These are phyloP conservation scores for Anhinga anhinga DNA, from an alignment of 2,113 vertebrate genomes.

Conservation along the genomic window DNA sequence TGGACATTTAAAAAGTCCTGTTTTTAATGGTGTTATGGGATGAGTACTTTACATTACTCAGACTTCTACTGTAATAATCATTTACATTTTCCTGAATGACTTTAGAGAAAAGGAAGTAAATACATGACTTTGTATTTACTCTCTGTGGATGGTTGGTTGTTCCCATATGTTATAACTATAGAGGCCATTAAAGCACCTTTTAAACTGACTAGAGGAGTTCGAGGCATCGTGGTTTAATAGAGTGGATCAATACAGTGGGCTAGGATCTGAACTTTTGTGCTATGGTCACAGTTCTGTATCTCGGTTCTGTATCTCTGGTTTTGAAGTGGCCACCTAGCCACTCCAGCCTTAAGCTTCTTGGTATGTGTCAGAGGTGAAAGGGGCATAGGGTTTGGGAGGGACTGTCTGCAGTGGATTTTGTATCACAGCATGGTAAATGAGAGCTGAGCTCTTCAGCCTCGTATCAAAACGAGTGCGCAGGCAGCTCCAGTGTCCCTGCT, in stretches of 20 bases:
- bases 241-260: not conserved
- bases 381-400: not conserved
- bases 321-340: not conserved
- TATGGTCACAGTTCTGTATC: rapidly evolving
- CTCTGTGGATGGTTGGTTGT: not conserved
- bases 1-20: not conserved
- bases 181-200: not conserved
- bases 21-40: not conserved
- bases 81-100: not conserved
- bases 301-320: not conserved
- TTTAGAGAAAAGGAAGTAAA: not conserved
- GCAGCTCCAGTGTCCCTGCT: not conserved
- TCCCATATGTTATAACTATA: not conserved
- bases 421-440: rapidly evolving
- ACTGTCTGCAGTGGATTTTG: rapidly evolving
- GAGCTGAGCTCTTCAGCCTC: not conserved
- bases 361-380: not conserved
- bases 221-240: not conserved
- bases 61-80: not conserved
- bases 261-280: not conserved
- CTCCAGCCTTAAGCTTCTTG: not conserved
- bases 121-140: not conserved
- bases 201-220: not conserved
- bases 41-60: not conserved
- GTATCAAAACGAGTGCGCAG: rapidly evolving